phyloP scores from a whole-genome alignment of 2,113 vertebrate genomes.

The Sclerurus mexicanus region DNA sequence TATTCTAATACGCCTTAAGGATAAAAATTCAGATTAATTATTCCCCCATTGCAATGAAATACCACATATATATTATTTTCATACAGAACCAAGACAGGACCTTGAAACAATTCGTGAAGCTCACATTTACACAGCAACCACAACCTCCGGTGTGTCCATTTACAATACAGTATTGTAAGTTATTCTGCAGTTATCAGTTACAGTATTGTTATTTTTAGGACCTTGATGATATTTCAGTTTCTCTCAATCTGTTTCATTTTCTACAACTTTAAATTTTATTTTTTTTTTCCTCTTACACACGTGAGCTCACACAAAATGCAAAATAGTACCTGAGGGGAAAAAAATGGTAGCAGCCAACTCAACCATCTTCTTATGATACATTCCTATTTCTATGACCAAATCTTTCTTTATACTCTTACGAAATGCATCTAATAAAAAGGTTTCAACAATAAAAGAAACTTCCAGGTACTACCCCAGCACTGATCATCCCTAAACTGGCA shows the following conservation, averaged over 20 bases:
- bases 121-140: not conserved
- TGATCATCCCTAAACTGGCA: not conserved
- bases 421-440: not conserved
- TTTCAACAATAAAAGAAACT: not conserved
- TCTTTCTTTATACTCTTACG: not conserved
- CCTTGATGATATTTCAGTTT: not conserved
- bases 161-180: not conserved
- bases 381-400: not conserved
- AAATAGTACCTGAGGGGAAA: accelerated
- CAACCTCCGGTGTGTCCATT: not conserved
- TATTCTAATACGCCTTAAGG: not conserved
- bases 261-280: not conserved
- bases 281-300: not conserved
- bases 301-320: not conserved
- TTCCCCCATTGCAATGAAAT: not conserved
- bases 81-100: not conserved
- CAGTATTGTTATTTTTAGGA: not conserved
- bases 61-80: not conserved
- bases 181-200: not conserved
- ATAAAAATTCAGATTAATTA: not conserved
- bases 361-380: not conserved
- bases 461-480: not conserved
- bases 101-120: not conserved
- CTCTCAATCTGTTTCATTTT: not conserved
- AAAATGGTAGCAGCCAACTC: not conserved